Base-by-base conservation (phyloP, 2,797 vertebrate genomes). In the Danio choprae region DNA sequence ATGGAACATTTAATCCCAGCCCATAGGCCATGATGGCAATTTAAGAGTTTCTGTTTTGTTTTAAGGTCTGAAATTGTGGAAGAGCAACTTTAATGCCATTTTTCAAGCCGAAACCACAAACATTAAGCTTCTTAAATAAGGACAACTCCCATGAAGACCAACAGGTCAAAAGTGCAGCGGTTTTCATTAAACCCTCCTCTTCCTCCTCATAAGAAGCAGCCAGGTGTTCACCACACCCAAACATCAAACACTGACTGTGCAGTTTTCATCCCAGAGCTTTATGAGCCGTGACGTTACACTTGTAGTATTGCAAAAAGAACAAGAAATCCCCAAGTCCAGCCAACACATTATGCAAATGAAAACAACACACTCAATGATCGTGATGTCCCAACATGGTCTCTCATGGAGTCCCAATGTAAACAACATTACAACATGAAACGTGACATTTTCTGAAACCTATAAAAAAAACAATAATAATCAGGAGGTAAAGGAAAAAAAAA, bases 121-220 rank as follows among this genome's bases (percentile, higher is more conserved):
- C 16, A 16, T 55, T 41, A 20, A 83, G 56, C 58, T 68, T 60
- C 58, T 29, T 11, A 40, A 73, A 68, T 48, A 78, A 72, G 16
- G 53, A 29, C 70, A 55, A 53, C 40, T 53, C 36, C 16, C 67
- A 51, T 11, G 29, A 18, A 40, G 48, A 83, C 63, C 79, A 84
- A 68, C 59, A 81, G 86, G 68, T 78, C 79, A 75, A 74, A 36
- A 72, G 38, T 72, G n/a, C n/a, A 44, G 75, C 15, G 36, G 58
- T 74, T 36, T 80, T 83, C 43, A 79, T 81, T 81, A 85, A 79
- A 64, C 55, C 40, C 62, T 53, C 16, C 29, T 68, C 36, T 36
- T 55, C 8, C 46, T 60, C 22, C 72, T 55, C 67, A 80, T 13
- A 16, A 75, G 65, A 71, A 56, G 18, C 70, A 74, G 18, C 22